These are phyloP conservation scores for Emydocephalus ijimae DNA, from an alignment of 2,113 vertebrate genomes.

Conservation along the genomic window DNA sequence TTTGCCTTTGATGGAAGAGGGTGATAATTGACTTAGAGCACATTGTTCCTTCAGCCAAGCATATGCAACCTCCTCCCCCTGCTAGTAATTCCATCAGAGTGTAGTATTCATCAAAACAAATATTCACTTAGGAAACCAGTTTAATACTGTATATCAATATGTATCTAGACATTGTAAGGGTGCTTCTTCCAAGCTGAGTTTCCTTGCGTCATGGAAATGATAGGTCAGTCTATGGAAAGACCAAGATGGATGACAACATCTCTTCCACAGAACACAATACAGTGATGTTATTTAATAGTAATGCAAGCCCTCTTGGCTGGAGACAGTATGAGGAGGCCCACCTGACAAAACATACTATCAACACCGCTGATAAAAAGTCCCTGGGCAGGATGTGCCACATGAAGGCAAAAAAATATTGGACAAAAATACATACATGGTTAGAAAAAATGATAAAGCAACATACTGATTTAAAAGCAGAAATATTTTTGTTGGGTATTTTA, in stretches of 20 bases:
- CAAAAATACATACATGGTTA: too few relatives aligned
- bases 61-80: neutral
- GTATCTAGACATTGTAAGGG: neutral
- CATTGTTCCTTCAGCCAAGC: neutral
- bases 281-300: slow-evolving; percentile 23
- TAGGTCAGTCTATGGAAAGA: slow-evolving; percentile 10
- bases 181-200: accelerated
- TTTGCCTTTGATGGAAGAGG: neutral
- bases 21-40: neutral
- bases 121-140: neutral
- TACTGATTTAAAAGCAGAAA: too few relatives aligned
- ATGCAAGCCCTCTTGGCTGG: neutral
- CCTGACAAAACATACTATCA: slow-evolving; percentile 54
- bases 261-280: slow-evolving; percentile 16
- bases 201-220: neutral
- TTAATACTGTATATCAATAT: neutral
- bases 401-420: slow-evolving; percentile 15
- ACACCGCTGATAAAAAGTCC: neutral
- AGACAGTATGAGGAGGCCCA: slow-evolving; percentile 29
- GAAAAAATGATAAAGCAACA: too few relatives aligned
- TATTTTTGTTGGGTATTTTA: too few relatives aligned
- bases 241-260: neutral
- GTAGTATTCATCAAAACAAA: too few relatives aligned
- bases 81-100: neutral
- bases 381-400: slow-evolving; percentile 51